A percentile compares a stretch with the other conserved stretches of the same genome.
Evolutionary conservation across 2,888 invertebrate species (phyloP).

Genomic region (Abscondita cerata): DNA sequence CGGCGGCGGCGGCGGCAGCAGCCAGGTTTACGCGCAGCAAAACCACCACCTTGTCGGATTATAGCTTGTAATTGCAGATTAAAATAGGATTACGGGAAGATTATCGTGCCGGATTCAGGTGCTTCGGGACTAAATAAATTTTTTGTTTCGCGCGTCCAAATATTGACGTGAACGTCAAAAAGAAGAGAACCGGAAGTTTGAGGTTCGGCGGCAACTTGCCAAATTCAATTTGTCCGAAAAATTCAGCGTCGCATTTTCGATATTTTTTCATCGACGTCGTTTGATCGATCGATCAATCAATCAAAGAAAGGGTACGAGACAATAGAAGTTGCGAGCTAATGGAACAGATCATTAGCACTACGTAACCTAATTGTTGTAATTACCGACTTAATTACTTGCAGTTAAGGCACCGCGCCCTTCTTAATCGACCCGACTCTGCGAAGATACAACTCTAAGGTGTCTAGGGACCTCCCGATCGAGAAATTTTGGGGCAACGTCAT

Average conservation of each 20-base stretch:
- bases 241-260: slow-evolving; percentile 32
- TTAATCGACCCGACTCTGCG: slow-evolving; percentile 27
- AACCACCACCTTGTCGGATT: slow-evolving; percentile 35
- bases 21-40: slow-evolving; percentile 35
- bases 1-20: slow-evolving; percentile 20
- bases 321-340: slow-evolving; percentile 22
- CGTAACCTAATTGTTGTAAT: slow-evolving; percentile 39
- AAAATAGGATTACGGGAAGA: slow-evolving; percentile 37
- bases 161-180: slow-evolving; percentile 3
- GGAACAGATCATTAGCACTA: slow-evolving; percentile 35
- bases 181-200: slow-evolving; percentile 33
- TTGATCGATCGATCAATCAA: slow-evolving; percentile 21
- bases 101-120: slow-evolving; percentile 35
- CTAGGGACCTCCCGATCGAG: slow-evolving; percentile 30
- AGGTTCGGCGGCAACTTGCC: slow-evolving; percentile 34
- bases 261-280: slow-evolving; percentile 17
- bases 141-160: too few species aligned
- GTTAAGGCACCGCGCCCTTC: slow-evolving; percentile 34
- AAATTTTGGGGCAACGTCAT: slow-evolving; percentile 33
- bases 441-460: slow-evolving; percentile 33
- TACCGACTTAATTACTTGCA: slow-evolving; percentile 38
- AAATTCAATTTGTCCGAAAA: slow-evolving; percentile 36
- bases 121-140: too few species aligned
- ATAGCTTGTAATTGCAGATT: slow-evolving; percentile 40
- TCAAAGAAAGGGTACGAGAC: neutral